phyloP scores from a whole-genome alignment of 2,113 vertebrate species.

The Chrysochloris asiatica region DNA sequence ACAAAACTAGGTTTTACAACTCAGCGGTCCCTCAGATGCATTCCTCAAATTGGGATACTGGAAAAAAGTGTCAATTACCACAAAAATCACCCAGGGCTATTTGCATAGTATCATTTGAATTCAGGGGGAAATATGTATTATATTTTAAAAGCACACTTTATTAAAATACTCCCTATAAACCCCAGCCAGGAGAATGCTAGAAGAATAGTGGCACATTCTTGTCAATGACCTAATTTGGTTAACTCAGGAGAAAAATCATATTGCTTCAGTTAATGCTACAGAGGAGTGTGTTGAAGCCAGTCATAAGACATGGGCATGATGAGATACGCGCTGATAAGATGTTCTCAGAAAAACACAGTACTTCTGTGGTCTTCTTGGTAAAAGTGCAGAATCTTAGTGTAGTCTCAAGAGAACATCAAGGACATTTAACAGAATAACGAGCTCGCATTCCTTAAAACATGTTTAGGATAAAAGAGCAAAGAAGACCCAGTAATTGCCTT shows the following conservation, averaged over 20 bases:
- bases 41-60: background rate
- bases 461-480: background rate
- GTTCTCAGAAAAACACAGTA: background rate
- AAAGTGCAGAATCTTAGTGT: background rate
- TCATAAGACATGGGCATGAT: background rate
- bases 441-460: background rate
- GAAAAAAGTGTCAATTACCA: background rate
- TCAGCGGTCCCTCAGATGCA: background rate
- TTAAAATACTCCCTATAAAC: slow-evolving; percentile 26
- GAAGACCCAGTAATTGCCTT: background rate
- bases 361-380: background rate
- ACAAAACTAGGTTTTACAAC: background rate
- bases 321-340: background rate
- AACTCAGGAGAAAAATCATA: background rate
- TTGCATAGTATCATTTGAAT: background rate
- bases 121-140: background rate
- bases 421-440: background rate
- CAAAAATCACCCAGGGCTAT: background rate
- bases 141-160: background rate
- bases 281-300: background rate
- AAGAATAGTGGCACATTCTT: background rate
- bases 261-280: background rate
- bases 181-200: background rate
- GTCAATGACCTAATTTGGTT: background rate
- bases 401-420: slow-evolving; percentile 27